Evolutionary conservation across 2,797 vertebrate species (phyloP).

Genomic region (Malacoctenus gilli): DNA sequence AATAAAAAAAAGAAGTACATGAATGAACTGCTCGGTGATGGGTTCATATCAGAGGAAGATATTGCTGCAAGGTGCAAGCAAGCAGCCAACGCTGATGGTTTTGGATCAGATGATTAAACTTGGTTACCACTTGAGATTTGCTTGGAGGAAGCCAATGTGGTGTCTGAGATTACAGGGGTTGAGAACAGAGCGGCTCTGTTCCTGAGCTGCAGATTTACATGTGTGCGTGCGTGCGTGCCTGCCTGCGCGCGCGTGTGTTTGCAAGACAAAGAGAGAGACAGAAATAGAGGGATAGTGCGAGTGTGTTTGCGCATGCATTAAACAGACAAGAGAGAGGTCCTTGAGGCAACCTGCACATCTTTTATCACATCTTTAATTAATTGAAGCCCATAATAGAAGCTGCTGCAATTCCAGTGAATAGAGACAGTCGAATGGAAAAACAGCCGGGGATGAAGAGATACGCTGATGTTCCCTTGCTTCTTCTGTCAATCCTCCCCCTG

Average conservation of each 20-base stretch:
- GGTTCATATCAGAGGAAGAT: constrained; percentile 59
- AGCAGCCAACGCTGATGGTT: constrained; percentile 32
- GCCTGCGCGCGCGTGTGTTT: too few relatives aligned
- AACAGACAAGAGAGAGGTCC: constrained; percentile 66
- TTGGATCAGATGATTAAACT: constrained; percentile 58
- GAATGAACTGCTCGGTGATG: constrained; percentile 55
- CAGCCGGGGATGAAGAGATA: constrained; percentile 44
- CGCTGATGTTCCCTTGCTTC: constrained; percentile 20
- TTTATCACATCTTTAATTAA: constrained; percentile 82
- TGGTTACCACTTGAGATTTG: constrained; percentile 43
- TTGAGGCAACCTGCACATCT: constrained; percentile 70
- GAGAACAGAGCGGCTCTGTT: constrained; percentile 13
- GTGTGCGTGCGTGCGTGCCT: too few relatives aligned
- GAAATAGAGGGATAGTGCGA: constrained; percentile 23
- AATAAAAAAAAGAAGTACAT: constrained; percentile 38
- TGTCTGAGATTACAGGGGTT: constrained; percentile 47
- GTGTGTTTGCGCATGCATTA: constrained; percentile 64
- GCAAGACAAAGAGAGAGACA: constrained; percentile 6
- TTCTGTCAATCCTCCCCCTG: constrained; percentile 30
- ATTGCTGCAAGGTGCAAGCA: constrained; percentile 44
- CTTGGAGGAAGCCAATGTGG: constrained; percentile 43
- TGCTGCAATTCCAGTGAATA: constrained; percentile 56
- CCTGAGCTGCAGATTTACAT: constrained; percentile 9
- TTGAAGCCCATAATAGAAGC: constrained; percentile 73
- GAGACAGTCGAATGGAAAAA: constrained; percentile 59